Evolutionary conservation across 2,888 invertebrate genomes (phyloP), one percentile per base, ranked within the genome.

Genomic region (Aspidiotus destructor): DNA sequence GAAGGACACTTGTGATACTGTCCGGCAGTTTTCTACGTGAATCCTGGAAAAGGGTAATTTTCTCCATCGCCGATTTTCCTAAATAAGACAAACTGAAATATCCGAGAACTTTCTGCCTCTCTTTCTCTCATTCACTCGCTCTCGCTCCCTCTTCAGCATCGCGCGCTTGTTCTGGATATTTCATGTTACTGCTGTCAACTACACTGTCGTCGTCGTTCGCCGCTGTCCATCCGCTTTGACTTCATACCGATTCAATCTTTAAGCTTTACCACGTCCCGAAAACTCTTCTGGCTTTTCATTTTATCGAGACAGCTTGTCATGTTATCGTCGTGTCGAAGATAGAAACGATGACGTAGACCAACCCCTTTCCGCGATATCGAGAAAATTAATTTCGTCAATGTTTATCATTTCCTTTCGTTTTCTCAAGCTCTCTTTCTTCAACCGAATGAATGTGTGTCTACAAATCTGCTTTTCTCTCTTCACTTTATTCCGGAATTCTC

Each of bases 11-110:
- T 62, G 69, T 69, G 69, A 69, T 62, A 62, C 57, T 69, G 69
- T 69, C 69, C 69, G 62, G 62, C 69, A 62, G 62, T 68, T 68
- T 68, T 68, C 68, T 60, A 60, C 62, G 69, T 61, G 42, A 62
- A 62, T 62, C 54, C 61, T 69, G 69, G 62, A 62, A 69, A 69
- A 69, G 69, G 69, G 69, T 69, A 69, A 69, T 69, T 69, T 69
- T 69, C 69, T 69, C 69, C 69, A 69, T 69, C 69, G 62, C 61
- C 69, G 69, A 69, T 69, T 69, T 69, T 62, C 69, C 69, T 69
- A 69, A 69, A 69, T 69, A 69, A 69, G 69, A 69, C 69, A 69
- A 69, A 55, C 62, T 69, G 69, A 62, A 61, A 69, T 69, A 61
- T 69, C 58, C 62, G 41, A 58, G 60, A 68, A 62, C 57, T 57